Percentiles rank a stretch among this genome's conserved stretches.
phyloP scores from a whole-genome alignment of 2,113 vertebrate species.

The Cisticola juncidis region DNA sequence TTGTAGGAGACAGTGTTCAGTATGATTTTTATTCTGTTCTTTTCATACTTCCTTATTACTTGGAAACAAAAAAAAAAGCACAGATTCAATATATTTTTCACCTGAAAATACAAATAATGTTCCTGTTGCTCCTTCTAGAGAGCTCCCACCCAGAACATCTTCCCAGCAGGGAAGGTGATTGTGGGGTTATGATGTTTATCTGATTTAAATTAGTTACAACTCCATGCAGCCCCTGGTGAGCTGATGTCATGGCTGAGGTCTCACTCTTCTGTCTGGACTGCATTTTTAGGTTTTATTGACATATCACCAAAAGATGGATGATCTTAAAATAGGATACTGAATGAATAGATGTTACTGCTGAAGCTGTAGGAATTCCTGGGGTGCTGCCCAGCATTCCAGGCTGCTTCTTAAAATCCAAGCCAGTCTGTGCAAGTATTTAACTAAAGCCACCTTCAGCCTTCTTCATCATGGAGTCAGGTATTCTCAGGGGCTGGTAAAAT shows the following conservation, averaged over 20 bases:
- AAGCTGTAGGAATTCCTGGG: background rate
- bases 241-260: background rate
- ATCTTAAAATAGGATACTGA: background rate
- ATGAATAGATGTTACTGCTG: background rate
- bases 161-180: background rate
- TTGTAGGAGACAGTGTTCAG: background rate
- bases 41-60: background rate
- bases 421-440: background rate
- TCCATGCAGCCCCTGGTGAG: background rate
- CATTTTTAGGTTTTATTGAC: background rate
- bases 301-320: background rate
- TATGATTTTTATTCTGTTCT: background rate
- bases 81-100: background rate
- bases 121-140: background rate
- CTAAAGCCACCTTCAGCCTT: background rate
- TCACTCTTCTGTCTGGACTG: background rate
- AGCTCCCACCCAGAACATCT: background rate
- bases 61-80: background rate
- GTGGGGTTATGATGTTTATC: background rate
- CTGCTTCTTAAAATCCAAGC: background rate
- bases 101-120: background rate
- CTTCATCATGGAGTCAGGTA: accelerated
- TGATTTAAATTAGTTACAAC: background rate
- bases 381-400: background rate
- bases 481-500: background rate